Conservation (phyloP, 2,888 invertebrate genomes). For the Branchipolynoe longqiensis region DNA sequence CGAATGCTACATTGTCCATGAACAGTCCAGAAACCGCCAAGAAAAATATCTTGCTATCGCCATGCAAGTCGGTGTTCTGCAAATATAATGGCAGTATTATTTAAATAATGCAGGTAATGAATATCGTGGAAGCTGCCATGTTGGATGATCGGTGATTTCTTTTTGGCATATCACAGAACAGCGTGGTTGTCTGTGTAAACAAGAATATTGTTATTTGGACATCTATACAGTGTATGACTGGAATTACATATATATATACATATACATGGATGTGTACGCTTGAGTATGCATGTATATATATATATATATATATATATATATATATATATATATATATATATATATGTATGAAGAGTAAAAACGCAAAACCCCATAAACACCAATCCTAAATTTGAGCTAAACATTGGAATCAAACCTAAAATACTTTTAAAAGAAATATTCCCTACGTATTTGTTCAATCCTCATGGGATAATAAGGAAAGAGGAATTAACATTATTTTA, state of each 20-base stretch:
- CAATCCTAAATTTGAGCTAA: not conserved
- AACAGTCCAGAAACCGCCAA: no score
- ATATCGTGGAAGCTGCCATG: not conserved
- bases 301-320: slow-evolving; percentile 10
- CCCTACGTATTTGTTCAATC: no score
- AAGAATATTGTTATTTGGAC: not conserved
- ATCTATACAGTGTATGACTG: not conserved
- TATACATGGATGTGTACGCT: not conserved
- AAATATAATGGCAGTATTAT: no score
- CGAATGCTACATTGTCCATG: no score
- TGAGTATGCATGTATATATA: not conserved
- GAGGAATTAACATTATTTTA: no score
- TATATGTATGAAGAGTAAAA: not conserved
- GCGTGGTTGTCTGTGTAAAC: not conserved
- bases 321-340: not conserved
- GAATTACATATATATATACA: not conserved
- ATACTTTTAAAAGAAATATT: no score
- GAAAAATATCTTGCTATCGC: no score
- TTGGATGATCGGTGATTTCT: not conserved
- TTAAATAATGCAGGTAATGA: not conserved
- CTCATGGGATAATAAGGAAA: no score
- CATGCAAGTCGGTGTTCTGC: no score
- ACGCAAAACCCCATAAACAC: not conserved
- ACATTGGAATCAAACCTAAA: not conserved
- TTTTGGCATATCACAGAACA: not conserved